These are phyloP conservation scores for Diadumene lineata DNA, from an alignment of 92 coral and sea anemone species.

Conservation along the genomic window DNA sequence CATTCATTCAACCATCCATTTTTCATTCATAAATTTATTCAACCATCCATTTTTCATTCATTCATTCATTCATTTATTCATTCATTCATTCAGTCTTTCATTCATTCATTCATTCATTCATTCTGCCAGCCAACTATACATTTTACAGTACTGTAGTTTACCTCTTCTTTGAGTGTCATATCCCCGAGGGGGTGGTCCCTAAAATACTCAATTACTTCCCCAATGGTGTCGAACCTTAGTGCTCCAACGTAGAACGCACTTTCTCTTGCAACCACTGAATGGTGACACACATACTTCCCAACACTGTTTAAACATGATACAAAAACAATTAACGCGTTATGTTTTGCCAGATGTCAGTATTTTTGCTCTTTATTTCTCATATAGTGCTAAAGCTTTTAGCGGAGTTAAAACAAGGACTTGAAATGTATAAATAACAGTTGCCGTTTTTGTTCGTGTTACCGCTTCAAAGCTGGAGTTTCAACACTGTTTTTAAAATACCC, in stretches of 20 bases:
- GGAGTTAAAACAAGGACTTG: too few species aligned
- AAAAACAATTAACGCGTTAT: too few species aligned
- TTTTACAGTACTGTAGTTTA: constrained; percentile 10
- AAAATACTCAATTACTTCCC: constrained; percentile 81
- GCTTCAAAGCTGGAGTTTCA: too few species aligned
- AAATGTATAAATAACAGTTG: too few species aligned
- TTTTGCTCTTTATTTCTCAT: too few species aligned
- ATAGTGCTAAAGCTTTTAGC: too few species aligned
- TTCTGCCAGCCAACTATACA: too few species aligned
- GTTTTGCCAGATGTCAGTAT: too few species aligned
- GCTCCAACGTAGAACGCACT: constrained; percentile 87
- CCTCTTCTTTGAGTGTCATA: constrained; percentile 82
- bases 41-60: background rate
- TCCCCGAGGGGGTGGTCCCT: constrained; percentile 88
- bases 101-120: background rate
- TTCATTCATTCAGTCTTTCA: background rate
- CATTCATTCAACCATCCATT: too few species aligned
- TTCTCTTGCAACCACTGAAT: constrained; percentile 76
- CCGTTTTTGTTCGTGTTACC: too few species aligned
- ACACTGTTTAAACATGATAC: constrained; percentile 41
- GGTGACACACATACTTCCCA: constrained; percentile 96
- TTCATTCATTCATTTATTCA: background rate
- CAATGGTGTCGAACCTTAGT: constrained; percentile 64
- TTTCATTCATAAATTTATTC: background rate
- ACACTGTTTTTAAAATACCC: too few species aligned